phyloP scores from a whole-genome alignment of 2,797 vertebrate genomes.

The Premnoplex brunnescens region DNA sequence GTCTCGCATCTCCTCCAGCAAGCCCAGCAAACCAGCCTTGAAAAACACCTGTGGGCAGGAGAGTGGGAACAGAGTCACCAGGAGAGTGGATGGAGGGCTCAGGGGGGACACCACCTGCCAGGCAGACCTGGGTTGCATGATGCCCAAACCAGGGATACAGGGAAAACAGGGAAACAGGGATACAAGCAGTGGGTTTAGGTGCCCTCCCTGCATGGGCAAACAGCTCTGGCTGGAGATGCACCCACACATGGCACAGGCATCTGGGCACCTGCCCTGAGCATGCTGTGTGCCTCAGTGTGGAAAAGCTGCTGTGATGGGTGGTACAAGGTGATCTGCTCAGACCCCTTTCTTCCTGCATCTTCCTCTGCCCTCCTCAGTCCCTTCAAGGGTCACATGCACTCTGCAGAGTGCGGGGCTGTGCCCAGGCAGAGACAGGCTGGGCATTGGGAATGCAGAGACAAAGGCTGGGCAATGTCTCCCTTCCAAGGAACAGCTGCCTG shows the following conservation, averaged over 20 bases:
- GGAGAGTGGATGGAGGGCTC: not conserved
- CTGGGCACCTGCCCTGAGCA: not conserved
- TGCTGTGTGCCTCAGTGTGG: rapidly evolving
- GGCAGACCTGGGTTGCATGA: rapidly evolving
- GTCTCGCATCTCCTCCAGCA: slow-evolving; percentile 89
- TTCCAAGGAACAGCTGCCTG: not conserved
- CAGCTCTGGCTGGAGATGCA: not conserved
- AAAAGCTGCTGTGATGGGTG: not conserved
- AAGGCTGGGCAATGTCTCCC: not conserved
- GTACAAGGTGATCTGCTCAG: not conserved
- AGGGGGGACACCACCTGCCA: not conserved
- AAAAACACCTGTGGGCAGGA: slow-evolving; percentile 87
- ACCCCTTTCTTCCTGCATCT: not conserved
- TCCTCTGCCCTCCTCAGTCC: not conserved
- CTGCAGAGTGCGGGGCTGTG: not conserved
- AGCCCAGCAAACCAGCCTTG: slow-evolving; percentile 88
- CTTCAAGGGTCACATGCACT: not conserved
- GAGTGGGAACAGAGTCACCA: not conserved
- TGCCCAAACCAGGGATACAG: not conserved
- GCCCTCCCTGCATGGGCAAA: not conserved
- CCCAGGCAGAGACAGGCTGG: not conserved
- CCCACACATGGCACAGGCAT: not conserved
- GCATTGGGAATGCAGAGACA: not conserved
- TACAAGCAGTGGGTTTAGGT: no score
- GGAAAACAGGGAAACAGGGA: no score